These are phyloP conservation scores for Smittia aterrima DNA, from an alignment of 2,888 invertebrate species.

Conservation along the genomic window DNA sequence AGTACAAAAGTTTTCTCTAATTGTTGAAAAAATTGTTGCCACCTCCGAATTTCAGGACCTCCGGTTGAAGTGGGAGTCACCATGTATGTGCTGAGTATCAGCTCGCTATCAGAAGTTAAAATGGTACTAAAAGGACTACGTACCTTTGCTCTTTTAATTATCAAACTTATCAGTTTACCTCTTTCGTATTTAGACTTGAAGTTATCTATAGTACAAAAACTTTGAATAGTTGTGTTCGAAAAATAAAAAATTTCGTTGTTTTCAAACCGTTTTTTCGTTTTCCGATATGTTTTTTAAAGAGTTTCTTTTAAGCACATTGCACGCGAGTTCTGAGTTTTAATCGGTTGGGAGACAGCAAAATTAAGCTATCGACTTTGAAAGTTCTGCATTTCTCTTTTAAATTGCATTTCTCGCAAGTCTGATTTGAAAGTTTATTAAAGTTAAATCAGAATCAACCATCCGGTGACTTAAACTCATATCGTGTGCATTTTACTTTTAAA, in stretches of 20 bases:
- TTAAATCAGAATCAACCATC: neutral
- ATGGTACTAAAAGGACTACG: constrained; percentile 68
- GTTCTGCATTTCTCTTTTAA: neutral
- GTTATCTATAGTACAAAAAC: constrained; percentile 1
- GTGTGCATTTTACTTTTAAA: neutral
- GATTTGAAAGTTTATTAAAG: too few species aligned
- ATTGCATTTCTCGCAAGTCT: too few species aligned
- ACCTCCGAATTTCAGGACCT: constrained; percentile 72
- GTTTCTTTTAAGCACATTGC: constrained; percentile 33
- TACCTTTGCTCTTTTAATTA: constrained; percentile 14
- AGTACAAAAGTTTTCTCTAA: neutral
- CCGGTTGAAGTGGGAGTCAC: constrained; percentile 97
- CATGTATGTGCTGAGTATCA: constrained; percentile 97
- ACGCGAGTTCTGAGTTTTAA: constrained; percentile 19
- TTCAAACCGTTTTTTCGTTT: neutral
- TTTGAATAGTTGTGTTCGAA: constrained; percentile 20
- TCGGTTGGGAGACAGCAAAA: neutral
- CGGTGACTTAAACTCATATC: neutral
- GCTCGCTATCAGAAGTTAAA: constrained; percentile 97
- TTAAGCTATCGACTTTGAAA: neutral
- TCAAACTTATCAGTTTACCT: neutral
- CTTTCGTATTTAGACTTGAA: constrained; percentile 11
- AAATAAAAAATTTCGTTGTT: neutral
- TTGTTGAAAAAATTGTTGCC: constrained; percentile 4
- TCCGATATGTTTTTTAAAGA: constrained; percentile 32